phyloP scores from a whole-genome alignment of 1,140 invertebrate genomes.

The Aleiodes sp. region DNA sequence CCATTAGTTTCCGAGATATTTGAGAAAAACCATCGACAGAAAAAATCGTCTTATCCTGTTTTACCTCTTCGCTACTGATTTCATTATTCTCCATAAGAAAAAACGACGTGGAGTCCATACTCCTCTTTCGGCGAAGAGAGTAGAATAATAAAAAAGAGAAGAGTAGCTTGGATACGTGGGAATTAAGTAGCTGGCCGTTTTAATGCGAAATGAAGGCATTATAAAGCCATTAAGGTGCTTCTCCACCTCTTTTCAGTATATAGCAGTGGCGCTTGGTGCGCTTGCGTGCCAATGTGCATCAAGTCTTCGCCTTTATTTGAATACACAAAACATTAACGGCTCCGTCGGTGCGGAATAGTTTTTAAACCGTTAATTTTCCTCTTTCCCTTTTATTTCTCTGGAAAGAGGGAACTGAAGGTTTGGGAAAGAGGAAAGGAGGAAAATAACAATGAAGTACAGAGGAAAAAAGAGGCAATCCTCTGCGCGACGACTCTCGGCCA shows the following conservation, averaged over 20 bases:
- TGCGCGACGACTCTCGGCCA: conserved; percentile 15
- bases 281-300: conserved; percentile 54
- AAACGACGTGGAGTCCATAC: too few relatives aligned
- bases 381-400: too few relatives aligned
- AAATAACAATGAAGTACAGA: neutral
- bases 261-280: conserved; percentile 22
- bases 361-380: too few relatives aligned
- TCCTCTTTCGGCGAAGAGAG: too few relatives aligned
- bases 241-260: conserved; percentile 20
- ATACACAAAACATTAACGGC: conserved; percentile 61
- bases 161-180: conserved; percentile 14
- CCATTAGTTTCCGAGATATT: too few relatives aligned
- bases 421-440: too few relatives aligned
- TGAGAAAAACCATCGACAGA: too few relatives aligned
- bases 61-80: too few relatives aligned
- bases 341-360: conserved; percentile 30
- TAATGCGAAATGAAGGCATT: conserved; percentile 60
- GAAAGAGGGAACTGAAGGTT: too few relatives aligned
- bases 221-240: conserved; percentile 59
- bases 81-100: too few relatives aligned
- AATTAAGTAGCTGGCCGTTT: conserved; percentile 47
- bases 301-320: conserved; percentile 54
- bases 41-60: too few relatives aligned
- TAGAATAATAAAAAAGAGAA: conserved; percentile 1
- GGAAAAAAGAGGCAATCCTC: neutral